Conservation (phyloP, 2,113 vertebrate genomes). For the Albula goreensis region DNA sequence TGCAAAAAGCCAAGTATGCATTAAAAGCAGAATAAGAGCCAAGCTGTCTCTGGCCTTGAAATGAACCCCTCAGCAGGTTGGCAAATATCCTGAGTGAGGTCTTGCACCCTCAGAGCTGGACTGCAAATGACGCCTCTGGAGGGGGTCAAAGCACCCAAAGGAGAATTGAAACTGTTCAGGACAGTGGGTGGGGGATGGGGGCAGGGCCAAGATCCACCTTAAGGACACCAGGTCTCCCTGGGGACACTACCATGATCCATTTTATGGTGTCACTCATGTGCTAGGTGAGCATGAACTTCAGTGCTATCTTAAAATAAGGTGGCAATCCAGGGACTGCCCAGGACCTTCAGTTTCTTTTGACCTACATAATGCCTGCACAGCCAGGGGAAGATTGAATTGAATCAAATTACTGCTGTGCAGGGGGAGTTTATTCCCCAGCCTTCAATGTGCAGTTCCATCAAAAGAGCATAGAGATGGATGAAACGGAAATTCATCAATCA, state of each 20-base stretch:
- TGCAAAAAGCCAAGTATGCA: slow-evolving; percentile 64
- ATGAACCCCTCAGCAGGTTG: background rate
- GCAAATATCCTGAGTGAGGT: background rate
- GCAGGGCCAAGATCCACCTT: background rate
- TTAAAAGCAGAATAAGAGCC: slow-evolving; percentile 48
- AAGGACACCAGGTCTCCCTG: slow-evolving; percentile 40
- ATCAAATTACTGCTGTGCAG: slow-evolving; percentile 45
- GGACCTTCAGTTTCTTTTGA: slow-evolving; percentile 61
- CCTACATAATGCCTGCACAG: slow-evolving; percentile 61
- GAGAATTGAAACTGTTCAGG: slow-evolving; percentile 18
- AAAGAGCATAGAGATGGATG: too few relatives aligned
- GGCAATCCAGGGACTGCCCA: slow-evolving; percentile 71
- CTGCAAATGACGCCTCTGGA: background rate
- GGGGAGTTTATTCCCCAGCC: slow-evolving; percentile 16
- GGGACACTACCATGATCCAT: slow-evolving; percentile 61
- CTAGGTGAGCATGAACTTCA: slow-evolving; percentile 70
- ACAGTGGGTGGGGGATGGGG: background rate
- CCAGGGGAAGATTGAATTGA: slow-evolving; percentile 39
- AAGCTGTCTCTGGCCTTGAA: slow-evolving; percentile 33
- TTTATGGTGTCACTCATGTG: slow-evolving; percentile 64
- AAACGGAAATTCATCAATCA: too few relatives aligned
- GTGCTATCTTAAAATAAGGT: slow-evolving; percentile 71
- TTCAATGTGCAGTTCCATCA: too few relatives aligned
- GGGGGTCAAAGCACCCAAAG: background rate
- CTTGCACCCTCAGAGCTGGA: background rate